Evolutionary conservation across 2,113 vertebrate genomes (phyloP), one percentile per base, ranked within the genome.

Genomic region (Tupaia tana): DNA sequence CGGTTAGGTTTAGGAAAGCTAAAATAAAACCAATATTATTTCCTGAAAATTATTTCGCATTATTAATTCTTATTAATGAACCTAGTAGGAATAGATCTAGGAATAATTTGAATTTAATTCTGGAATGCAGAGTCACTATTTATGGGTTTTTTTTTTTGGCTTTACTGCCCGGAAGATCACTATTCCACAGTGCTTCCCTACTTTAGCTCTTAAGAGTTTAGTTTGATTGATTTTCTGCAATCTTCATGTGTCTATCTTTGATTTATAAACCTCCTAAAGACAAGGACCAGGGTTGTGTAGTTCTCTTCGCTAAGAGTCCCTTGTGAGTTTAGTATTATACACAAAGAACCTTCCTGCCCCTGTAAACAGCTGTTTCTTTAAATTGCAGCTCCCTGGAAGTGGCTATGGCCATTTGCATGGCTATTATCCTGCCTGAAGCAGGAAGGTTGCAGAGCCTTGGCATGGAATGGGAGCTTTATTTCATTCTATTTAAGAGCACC

Each of bases 21-120:
- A 69, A 85, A 92, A 31, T 27, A 54, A 90, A 82, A 59, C 66
- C 43, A 74, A 25, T 3, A 27, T 93, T 25, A 71, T 86, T 91
- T 80, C 63, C 64, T 91, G 61, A 79, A 63, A 89, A 58, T 79
- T 75, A 74, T 82, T 95, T 92, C 89, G 25, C 15, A 59, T 52
- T 69, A 11, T 92, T 74, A 63, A n/a, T 84, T 43, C 43, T 85
- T 75, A 67, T 19, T 75, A 83, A 67, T 89, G 70, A 87, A 67
- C n/a, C n/a, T 58, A 18, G 25, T 77, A 83, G 88, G 73, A 90
- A 34, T 66, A 77, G 71, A 83, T 75, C 13, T 8, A 71, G 11
- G 24, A 82, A 52, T 86, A 34, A 71, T 71, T 95, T 82, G 16
- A 91, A 27, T 93, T 89, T 91, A 61, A 24, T 75, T 95, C 19